Evolutionary conservation across 2,888 invertebrate species (phyloP).

Genomic region (Bibio marci): DNA sequence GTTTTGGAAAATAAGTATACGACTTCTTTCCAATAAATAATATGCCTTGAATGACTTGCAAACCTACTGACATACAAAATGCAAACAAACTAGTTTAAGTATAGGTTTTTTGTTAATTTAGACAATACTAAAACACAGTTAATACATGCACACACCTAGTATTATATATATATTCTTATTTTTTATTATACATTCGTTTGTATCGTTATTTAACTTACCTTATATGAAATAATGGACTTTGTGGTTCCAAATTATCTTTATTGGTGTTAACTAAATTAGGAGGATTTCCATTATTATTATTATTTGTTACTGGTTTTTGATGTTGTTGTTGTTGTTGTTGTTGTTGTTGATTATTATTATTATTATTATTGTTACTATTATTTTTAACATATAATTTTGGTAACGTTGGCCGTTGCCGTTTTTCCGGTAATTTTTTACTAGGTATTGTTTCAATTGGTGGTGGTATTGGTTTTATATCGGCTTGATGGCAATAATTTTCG

Average conservation of each 20-base stretch:
- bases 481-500: constrained; percentile 35
- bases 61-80: too few species aligned
- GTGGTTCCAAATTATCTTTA: constrained; percentile 28
- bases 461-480: constrained; percentile 63
- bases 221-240: constrained; percentile 30
- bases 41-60: too few species aligned
- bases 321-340: constrained; percentile 2
- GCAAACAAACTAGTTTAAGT: too few species aligned
- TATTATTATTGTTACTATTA: constrained; percentile 24
- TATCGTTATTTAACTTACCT: constrained; percentile 21
- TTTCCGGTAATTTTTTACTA: constrained; percentile 62
- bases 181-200: too few species aligned
- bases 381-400: constrained; percentile 70
- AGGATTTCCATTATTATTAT: constrained; percentile 37
- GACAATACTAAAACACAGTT: too few species aligned
- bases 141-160: too few species aligned
- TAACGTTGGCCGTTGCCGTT: constrained; percentile 52
- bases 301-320: background rate
- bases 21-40: too few species aligned
- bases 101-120: too few species aligned
- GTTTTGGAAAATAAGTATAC: too few species aligned
- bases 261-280: constrained; percentile 43
- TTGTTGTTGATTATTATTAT: background rate
- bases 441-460: constrained; percentile 87
- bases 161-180: background rate